Conservation (phyloP, 2,888 invertebrate species). For the Ophion ellenae region DNA sequence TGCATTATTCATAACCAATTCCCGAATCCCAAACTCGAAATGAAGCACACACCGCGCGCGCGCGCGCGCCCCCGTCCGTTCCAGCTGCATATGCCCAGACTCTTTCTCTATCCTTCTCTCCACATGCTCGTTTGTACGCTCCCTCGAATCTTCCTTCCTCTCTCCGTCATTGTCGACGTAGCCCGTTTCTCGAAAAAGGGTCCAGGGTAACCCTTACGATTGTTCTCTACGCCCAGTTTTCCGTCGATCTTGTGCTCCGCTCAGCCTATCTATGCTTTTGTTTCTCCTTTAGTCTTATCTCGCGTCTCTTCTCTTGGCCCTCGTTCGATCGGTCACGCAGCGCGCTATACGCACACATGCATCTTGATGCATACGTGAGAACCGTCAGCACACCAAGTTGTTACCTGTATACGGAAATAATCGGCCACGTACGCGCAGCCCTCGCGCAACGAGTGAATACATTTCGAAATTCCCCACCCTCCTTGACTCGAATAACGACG, state of each 20-base stretch:
- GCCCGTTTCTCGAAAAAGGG: constrained; percentile 41
- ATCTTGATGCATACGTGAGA: constrained; percentile 61
- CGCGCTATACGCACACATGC: constrained; percentile 42
- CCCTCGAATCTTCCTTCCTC: constrained; percentile 29
- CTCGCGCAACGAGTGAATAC: constrained; percentile 53
- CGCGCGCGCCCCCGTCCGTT: constrained; percentile 29
- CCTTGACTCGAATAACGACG: constrained; percentile 27
- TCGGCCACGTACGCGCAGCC: constrained; percentile 56
- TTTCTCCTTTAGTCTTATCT: neutral
- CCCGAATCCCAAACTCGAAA: constrained; percentile 80
- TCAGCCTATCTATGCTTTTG: constrained; percentile 33
- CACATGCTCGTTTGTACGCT: constrained; percentile 51
- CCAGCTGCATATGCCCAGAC: constrained; percentile 50
- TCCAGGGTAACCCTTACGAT: constrained; percentile 56
- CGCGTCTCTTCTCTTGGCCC: neutral
- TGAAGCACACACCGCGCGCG: constrained; percentile 69
- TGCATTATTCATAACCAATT: constrained; percentile 83
- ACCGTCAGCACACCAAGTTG: constrained; percentile 52
- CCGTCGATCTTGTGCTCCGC: constrained; percentile 50
- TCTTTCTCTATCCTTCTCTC: constrained; percentile 58
- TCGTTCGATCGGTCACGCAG: constrained; percentile 50
- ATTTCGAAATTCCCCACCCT: constrained; percentile 52
- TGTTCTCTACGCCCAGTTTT: constrained; percentile 65
- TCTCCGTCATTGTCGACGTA: constrained; percentile 56
- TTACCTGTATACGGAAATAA: constrained; percentile 62